Base-by-base conservation (phyloP, 2,797 vertebrate genomes). In the Synaphobranchus kaupii region DNA sequence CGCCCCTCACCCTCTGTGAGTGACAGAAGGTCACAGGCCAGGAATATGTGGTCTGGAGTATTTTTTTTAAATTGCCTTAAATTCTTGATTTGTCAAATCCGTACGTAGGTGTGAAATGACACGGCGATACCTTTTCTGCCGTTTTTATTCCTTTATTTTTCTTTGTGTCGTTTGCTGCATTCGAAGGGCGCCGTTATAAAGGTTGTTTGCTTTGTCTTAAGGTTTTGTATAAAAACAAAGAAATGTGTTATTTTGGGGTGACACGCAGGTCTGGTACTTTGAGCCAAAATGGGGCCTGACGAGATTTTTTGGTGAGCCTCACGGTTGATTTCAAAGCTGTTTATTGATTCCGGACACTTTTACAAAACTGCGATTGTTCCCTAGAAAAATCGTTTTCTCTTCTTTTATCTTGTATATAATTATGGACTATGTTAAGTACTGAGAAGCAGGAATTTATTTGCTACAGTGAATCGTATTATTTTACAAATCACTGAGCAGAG, bases 1-100 rank as follows among this genome's bases (percentile, higher is more conserved):
- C 76, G 6, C 44, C 76, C 22, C 39, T 22, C 17, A 48, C 13
- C 39, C 39, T 78, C 73, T 15, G 10, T 39, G 73, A 34, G 34
- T 78, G 31, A 47, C 68, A 73, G n/a, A 15, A 3, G 68, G 68
- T 76, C 71, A 20, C 71, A 76, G 71, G 12, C 34, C 76, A 39
- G 31, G 34, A 39, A 39, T 39, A 12, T 3, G 44, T 48, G 39
- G 15, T 80, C 31, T 25, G 17, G 20, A 22, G 13, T 48, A 48
- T 80, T 20, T 89, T 90, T 91, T 90, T 91, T 90, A 91, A 91
- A 91, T 93, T 95, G 94, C 94, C 94, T 95, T 95, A 95, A 93
- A 89, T 84, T 86, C 91, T 56, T 85, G 34, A 86, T 91, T 87
- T 48, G 71, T 83, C 85, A 88, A 85, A 90, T 90, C 94, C 89